Conservation (phyloP, 1,140 invertebrate genomes). For the Manduca sexta region DNA sequence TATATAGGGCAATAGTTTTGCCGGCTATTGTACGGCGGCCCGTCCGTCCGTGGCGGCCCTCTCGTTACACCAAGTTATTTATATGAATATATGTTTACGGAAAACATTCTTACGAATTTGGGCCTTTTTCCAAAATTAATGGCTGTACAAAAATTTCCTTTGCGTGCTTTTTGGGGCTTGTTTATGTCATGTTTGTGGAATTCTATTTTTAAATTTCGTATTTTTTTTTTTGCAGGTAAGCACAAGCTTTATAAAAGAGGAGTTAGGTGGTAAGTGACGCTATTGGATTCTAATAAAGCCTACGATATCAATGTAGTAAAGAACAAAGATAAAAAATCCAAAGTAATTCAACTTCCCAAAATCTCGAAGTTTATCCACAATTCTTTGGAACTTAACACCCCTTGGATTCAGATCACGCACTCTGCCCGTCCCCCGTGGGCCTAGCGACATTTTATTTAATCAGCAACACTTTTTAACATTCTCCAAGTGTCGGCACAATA, state of each 20-base stretch:
- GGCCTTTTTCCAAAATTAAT: too few relatives aligned
- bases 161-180: too few relatives aligned
- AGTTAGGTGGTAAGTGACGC: slow-evolving; percentile 17
- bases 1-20: slow-evolving; percentile 34
- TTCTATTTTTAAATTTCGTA: slow-evolving; percentile 4
- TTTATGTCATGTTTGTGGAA: too few relatives aligned
- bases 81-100: slow-evolving; percentile 25
- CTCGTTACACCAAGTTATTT: slow-evolving; percentile 34
- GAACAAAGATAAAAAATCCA: not conserved
- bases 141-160: too few relatives aligned
- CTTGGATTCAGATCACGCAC: slow-evolving; percentile 46
- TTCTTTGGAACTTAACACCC: not conserved
- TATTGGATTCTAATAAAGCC: too few relatives aligned
- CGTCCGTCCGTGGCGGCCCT: slow-evolving; percentile 15
- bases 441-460: slow-evolving; percentile 64
- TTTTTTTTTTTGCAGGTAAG: slow-evolving; percentile 41
- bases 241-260: slow-evolving; percentile 16
- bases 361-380: not conserved
- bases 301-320: too few relatives aligned
- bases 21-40: slow-evolving; percentile 20
- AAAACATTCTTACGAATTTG: not conserved
- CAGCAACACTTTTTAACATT: slow-evolving; percentile 67
- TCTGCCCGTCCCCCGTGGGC: slow-evolving; percentile 21
- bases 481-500: slow-evolving; percentile 46
- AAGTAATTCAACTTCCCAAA: not conserved